These are phyloP conservation scores for Galerucella calmariensis DNA, from an alignment of 2,888 invertebrate species.

Conservation along the genomic window DNA sequence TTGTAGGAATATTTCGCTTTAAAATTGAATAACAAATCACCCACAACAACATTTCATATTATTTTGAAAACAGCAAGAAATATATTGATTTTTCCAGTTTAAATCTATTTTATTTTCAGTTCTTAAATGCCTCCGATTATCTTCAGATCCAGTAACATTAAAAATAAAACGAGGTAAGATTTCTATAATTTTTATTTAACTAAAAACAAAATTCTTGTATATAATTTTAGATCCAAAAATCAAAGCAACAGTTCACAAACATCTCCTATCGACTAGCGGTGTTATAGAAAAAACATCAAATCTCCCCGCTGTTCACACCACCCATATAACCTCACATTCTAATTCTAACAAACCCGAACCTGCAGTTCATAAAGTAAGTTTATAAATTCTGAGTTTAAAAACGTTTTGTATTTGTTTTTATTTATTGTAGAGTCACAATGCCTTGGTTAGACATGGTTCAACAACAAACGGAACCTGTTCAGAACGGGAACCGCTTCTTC, in stretches of 20 bases:
- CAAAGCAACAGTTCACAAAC: slow-evolving; percentile 82
- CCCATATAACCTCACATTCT: slow-evolving; percentile 28
- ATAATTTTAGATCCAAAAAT: slow-evolving; percentile 81
- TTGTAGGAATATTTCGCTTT: too few species aligned
- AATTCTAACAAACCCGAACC: slow-evolving; percentile 44
- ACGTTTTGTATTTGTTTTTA: too few species aligned
- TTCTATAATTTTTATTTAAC: background rate
- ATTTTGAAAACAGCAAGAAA: background rate
- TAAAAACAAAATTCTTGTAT: background rate
- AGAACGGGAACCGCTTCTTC: slow-evolving; percentile 49
- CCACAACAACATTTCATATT: too few species aligned
- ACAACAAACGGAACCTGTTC: slow-evolving; percentile 69
- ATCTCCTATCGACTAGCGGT: slow-evolving; percentile 71
- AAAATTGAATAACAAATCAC: too few species aligned
- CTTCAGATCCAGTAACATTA: slow-evolving; percentile 89
- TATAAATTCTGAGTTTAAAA: too few species aligned
- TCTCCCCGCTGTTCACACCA: slow-evolving; percentile 63
- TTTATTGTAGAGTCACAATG: slow-evolving; percentile 23
- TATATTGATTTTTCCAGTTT: too few species aligned
- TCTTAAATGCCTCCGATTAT: slow-evolving; percentile 92
- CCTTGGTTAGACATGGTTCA: slow-evolving; percentile 54
- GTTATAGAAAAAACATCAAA: slow-evolving; percentile 60
- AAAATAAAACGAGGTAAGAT: slow-evolving; percentile 89
- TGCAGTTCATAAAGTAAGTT: slow-evolving; percentile 37
- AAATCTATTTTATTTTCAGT: slow-evolving; percentile 72